Evolutionary conservation across 1,140 invertebrate species (phyloP).

Genomic region (Orussus abietinus): DNA sequence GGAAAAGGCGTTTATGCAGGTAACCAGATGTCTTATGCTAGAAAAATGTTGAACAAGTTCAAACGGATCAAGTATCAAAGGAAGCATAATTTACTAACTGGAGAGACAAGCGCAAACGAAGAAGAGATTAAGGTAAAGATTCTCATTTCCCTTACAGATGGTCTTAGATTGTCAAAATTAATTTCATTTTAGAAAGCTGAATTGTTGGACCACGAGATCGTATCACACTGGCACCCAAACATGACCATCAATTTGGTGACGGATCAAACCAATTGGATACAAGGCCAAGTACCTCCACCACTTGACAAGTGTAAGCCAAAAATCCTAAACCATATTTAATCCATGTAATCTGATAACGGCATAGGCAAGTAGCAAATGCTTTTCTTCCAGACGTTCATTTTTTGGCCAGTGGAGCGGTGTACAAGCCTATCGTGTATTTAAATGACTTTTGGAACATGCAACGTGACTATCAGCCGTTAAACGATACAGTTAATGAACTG

Average conservation of each 20-base stretch:
- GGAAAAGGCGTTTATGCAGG: constrained; percentile 65
- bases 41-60: constrained; percentile 85
- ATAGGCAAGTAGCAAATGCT: constrained; percentile 1
- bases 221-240: constrained; percentile 99
- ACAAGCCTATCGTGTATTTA: constrained; percentile 92
- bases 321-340: constrained; percentile 2
- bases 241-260: constrained; percentile 92
- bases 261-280: constrained; percentile 92
- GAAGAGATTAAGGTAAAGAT: constrained; percentile 61
- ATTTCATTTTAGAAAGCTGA: constrained; percentile 66
- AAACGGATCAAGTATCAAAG: constrained; percentile 86
- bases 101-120: constrained; percentile 74
- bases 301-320: constrained; percentile 78
- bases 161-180: constrained; percentile 6
- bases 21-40: constrained; percentile 69
- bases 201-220: constrained; percentile 77
- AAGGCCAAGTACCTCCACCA: constrained; percentile 83
- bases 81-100: constrained; percentile 93
- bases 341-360: neutral
- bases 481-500: constrained; percentile 73
- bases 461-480: constrained; percentile 92
- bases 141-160: constrained; percentile 7
- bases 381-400: constrained; percentile 75
- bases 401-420: constrained; percentile 72
- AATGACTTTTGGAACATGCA: constrained; percentile 99